Evolutionary conservation across 2,797 vertebrate species (phyloP).

Genomic region (Gymnothorax reevesii): DNA sequence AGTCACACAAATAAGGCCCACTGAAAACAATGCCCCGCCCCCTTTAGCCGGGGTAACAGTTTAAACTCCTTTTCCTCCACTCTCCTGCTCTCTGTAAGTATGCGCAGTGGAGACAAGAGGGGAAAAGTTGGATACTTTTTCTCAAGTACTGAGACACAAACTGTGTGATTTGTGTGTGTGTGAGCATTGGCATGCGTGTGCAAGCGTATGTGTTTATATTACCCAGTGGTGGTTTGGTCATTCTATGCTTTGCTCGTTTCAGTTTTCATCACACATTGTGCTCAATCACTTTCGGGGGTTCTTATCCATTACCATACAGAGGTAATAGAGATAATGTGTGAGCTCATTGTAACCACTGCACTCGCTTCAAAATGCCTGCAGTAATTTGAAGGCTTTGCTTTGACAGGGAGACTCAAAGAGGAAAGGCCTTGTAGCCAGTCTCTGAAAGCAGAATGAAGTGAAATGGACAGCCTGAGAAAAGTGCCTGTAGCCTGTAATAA

Average conservation of each 20-base stretch:
- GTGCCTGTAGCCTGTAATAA: neutral
- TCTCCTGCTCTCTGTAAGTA: conserved; percentile 17
- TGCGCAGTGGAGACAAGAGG: neutral
- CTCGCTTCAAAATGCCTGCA: neutral
- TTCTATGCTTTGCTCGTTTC: neutral
- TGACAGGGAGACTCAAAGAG: neutral
- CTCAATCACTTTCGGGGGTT: neutral
- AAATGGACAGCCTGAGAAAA: neutral
- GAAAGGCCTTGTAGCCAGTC: neutral
- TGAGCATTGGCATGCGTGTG: neutral
- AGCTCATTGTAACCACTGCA: conserved; percentile 3
- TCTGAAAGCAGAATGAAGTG: neutral
- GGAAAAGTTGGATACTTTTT: no score
- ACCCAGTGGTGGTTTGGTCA: neutral
- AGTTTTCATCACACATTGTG: neutral
- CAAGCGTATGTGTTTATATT: no score
- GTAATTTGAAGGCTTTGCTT: neutral
- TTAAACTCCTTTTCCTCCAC: no score
- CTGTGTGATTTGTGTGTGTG: neutral
- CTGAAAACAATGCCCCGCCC: no score
- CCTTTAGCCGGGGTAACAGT: no score
- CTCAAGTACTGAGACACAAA: no score
- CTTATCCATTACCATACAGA: neutral
- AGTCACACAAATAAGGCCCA: no score
- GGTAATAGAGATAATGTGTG: neutral